A percentile compares a stretch with the other conserved stretches of the same genome.
Conservation (phyloP, 1,140 invertebrate genomes). For the Bilobella aurantiaca region DNA sequence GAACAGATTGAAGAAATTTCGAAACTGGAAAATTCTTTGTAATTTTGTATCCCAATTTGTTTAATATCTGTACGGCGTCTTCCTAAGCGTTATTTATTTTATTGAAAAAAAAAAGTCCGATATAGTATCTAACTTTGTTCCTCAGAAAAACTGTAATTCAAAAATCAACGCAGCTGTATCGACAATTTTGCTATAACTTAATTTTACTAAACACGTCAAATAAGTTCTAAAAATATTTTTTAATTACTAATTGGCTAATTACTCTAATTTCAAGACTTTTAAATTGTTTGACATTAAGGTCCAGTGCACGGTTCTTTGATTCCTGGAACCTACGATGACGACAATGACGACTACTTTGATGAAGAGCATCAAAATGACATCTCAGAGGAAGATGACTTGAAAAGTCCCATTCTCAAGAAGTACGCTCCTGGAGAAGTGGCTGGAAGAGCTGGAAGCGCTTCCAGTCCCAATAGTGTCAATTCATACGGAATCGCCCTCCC, state of each 20-base stretch:
- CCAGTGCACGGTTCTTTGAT: conserved; percentile 28
- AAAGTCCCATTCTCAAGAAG: conserved; percentile 29
- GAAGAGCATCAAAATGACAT: conserved; percentile 22
- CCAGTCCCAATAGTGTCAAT: conserved; percentile 13
- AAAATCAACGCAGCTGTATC: too few relatives aligned
- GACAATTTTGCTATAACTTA: background rate
- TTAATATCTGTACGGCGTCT: too few relatives aligned
- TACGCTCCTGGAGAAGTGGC: too few relatives aligned
- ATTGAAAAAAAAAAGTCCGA: background rate
- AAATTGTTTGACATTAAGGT: too few relatives aligned
- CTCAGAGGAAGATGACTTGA: conserved; percentile 25
- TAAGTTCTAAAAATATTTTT: too few relatives aligned
- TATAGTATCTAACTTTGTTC: background rate
- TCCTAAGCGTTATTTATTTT: background rate
- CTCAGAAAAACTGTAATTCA: too few relatives aligned
- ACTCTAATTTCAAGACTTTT: too few relatives aligned
- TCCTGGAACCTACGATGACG: conserved; percentile 29
- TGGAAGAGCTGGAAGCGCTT: too few relatives aligned
- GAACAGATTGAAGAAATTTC: too few relatives aligned
- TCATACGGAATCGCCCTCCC: conserved; percentile 23
- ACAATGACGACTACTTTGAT: conserved; percentile 21
- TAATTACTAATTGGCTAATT: too few relatives aligned
- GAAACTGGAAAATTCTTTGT: background rate
- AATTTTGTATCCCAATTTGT: background rate
- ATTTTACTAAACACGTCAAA: too few relatives aligned